These are phyloP conservation scores for Urocitellus parryii DNA, from an alignment of 2,113 vertebrate species.

Conservation along the genomic window DNA sequence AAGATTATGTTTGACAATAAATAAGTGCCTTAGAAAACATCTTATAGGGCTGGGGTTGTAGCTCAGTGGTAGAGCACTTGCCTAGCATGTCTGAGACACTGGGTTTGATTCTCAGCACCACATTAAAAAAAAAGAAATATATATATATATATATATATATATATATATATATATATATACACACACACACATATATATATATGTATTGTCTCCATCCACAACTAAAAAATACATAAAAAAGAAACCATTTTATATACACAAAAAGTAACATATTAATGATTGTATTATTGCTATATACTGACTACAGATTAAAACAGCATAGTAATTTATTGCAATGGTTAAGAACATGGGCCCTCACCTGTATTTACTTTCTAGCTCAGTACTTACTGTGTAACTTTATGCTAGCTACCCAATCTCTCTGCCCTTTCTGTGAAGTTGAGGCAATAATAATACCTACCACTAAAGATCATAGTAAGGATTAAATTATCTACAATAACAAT, in stretches of 20 bases:
- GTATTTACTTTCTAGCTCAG: constrained; percentile 39
- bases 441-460: constrained; percentile 26
- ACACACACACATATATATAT: no score
- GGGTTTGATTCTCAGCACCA: no score
- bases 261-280: constrained; percentile 46
- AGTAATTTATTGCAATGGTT: not conserved
- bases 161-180: no score
- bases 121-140: no score
- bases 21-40: constrained; percentile 19
- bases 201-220: no score
- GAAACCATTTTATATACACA: constrained; percentile 11
- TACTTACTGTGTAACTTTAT: constrained; percentile 4
- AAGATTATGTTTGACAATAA: constrained; percentile 47
- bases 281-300: not conserved
- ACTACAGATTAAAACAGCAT: constrained; percentile 31
- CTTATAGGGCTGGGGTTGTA: not conserved
- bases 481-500: constrained; percentile 39
- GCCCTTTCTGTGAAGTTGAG: constrained; percentile 42
- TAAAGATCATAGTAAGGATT: not conserved
- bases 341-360: not conserved
- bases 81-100: no score
- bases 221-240: not conserved
- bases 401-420: constrained; percentile 13
- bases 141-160: no score
- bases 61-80: no score